Base-by-base conservation (phyloP, 2,113 vertebrate species). In the Tachuris rubrigastra region DNA sequence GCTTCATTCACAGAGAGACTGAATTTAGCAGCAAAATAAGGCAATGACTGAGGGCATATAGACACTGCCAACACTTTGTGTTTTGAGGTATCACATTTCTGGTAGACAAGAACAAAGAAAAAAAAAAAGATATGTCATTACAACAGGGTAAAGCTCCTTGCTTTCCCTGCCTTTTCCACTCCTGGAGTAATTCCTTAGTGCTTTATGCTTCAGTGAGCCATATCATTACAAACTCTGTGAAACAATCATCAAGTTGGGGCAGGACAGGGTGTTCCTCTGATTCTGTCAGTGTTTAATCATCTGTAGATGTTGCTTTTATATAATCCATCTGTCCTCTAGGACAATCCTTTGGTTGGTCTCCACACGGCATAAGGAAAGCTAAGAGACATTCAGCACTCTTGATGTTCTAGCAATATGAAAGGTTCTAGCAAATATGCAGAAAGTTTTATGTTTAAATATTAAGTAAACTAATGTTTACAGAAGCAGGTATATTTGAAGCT, bases 11-110 rank as follows among this genome's bases (percentile, higher is more conserved):
- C 93, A 74, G 98, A 98, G 95, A 99, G 73, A 55, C 89, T 97
- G 78, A 99, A 99, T 94, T 99, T 99, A 92, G 98, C 98, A 73
- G 99, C 99, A 95, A 99, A 99, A 96, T 99, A 99, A 97, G 98
- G 98, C 97, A 99, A 97, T 90, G 98, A 98, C 96, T 98, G 98
- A 72, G 98, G 98, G 91, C 98, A 98, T 56, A 99, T 73, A 39
- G 98, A 98, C 81, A 97, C 98, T 44, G 97, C 98, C 95, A 98
- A 93, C 93, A 98, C 98, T 97, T 97, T 98, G 96, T 98, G 98
- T 97, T 98, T 97, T 68, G 98, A 98, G 92, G 98, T 89, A 92
- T 98, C 98, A 65, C 98, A 98, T 94, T 97, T 98, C 98, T 98
- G 88, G 58, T 59, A 83, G 92, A 91, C 39, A 96, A 72, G 85